Base-by-base conservation (phyloP, 1,140 invertebrate genomes). In the Drosophila cardini region DNA sequence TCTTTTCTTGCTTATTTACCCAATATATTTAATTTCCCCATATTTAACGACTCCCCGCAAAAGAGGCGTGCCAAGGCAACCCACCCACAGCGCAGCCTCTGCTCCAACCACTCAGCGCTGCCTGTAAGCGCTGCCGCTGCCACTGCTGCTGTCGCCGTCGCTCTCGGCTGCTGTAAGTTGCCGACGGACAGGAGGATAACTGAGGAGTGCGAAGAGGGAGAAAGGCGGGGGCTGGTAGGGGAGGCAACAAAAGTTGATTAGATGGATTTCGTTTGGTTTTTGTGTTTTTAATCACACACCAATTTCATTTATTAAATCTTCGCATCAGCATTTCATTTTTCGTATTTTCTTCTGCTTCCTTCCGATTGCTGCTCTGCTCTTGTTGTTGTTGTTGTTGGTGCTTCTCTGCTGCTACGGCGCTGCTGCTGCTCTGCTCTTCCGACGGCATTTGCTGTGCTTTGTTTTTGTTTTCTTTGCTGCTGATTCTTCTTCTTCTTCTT, bases 301-400 rank as follows among this genome's bases (percentile, higher is more conserved):
- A 91, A 91, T 91, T 91, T 91, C 90, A 91, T 91, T 91, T 91
- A 91, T 91, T 91, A 91, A 91, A 91, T 91, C 90, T 91, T 91
- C 86, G 90, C 90, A 91, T 91, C 90, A 91, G 90, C 90, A 91
- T 86, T 90, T 90, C 84, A 89, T 89, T 89, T 89, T 72, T 85
- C 81, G 70, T 76, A 83, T 78, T 87, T 68, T 76, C 80, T 71
- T 42, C 60, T 52, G 43, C 32, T 71, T 13, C 50, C 43, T 36
- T 40, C 21, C 21, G 21, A 26, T 52, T 21, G 50, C 42, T 48
- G 42, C 30, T 70, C n/a, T 52, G 50, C 32, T 61, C n/a, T 46
- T 48, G 21, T 40, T 50, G 34, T 50, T 62, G 60, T 50, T 50
- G 45, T 34, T 48, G 42, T 40, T 61, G 57, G 9, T 64, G 60